Conservation (phyloP, 1,140 invertebrate genomes). For the Episyrphus balteatus region DNA sequence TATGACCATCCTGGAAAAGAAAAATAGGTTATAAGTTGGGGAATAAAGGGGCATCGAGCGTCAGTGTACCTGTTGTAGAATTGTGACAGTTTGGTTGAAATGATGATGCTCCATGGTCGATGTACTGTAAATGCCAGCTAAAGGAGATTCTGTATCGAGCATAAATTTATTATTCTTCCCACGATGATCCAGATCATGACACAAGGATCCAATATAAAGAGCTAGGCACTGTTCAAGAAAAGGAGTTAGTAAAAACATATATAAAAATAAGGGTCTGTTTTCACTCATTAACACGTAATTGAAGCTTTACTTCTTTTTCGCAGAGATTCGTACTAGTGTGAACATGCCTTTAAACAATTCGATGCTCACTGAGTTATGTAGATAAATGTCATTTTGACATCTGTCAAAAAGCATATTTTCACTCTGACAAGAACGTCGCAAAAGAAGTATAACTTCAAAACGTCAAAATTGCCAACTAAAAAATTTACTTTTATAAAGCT, state of each 20-base stretch:
- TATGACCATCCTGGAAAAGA: constrained; percentile 58
- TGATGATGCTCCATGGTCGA: constrained; percentile 80
- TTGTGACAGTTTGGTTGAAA: constrained; percentile 77
- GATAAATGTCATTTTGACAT: too few species aligned
- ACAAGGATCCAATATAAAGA: constrained; percentile 65
- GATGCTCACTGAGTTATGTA: too few species aligned
- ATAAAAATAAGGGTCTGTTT: neutral
- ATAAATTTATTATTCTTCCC: constrained; percentile 79
- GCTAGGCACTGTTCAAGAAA: constrained; percentile 56
- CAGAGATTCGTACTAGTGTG: too few species aligned
- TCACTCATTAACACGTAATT: neutral
- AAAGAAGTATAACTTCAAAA: too few species aligned
- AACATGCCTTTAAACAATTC: too few species aligned
- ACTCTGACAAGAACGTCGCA: too few species aligned
- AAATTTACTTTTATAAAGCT: too few species aligned
- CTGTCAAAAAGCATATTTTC: too few species aligned
- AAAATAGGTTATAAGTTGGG: neutral
- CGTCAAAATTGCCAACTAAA: too few species aligned
- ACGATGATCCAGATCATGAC: constrained; percentile 75
- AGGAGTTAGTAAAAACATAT: constrained; percentile 9
- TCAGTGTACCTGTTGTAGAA: constrained; percentile 54
- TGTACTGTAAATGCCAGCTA: constrained; percentile 71
- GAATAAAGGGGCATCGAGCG: neutral
- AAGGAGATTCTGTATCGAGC: constrained; percentile 65
- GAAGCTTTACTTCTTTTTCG: too few species aligned